Conservation (phyloP, 2,797 vertebrate genomes). For the Hippopotamyrus pictus region DNA sequence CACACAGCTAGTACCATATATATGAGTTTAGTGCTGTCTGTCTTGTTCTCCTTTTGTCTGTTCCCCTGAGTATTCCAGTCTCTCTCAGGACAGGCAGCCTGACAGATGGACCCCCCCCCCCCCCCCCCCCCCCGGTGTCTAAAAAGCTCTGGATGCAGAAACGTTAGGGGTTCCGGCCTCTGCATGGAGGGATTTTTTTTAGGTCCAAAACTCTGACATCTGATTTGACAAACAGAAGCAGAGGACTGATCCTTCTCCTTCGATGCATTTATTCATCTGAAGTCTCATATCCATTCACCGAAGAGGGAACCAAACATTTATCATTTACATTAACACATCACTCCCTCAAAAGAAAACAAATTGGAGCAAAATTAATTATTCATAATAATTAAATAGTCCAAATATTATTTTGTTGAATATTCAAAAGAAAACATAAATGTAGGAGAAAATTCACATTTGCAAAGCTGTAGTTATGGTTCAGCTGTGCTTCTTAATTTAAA, state of each 20-base stretch:
- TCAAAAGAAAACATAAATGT: neutral
- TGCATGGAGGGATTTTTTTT: conserved; percentile 9
- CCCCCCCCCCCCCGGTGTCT: conserved; percentile 46
- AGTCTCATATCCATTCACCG: neutral
- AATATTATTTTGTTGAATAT: neutral
- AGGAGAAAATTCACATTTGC: neutral
- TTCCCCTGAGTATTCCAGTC: conserved; percentile 63
- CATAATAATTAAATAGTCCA: neutral
- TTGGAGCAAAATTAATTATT: neutral
- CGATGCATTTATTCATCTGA: neutral
- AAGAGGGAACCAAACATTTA: neutral
- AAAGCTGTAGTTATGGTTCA: neutral
- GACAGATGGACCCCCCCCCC: conserved; percentile 59
- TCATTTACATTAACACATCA: neutral
- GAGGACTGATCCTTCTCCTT: neutral
- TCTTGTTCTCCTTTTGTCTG: neutral
- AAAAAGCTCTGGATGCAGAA: conserved; percentile 55
- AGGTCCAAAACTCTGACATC: neutral
- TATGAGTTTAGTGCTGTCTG: neutral
- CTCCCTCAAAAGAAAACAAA: neutral
- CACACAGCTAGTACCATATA: neutral
- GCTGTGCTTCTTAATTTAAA: neutral
- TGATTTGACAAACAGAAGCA: conserved; percentile 18
- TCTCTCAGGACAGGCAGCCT: conserved; percentile 65
- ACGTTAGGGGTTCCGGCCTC: conserved; percentile 42